phyloP scores from a whole-genome alignment of 2,888 invertebrate species.

The Pachliopta kotzebuea region DNA sequence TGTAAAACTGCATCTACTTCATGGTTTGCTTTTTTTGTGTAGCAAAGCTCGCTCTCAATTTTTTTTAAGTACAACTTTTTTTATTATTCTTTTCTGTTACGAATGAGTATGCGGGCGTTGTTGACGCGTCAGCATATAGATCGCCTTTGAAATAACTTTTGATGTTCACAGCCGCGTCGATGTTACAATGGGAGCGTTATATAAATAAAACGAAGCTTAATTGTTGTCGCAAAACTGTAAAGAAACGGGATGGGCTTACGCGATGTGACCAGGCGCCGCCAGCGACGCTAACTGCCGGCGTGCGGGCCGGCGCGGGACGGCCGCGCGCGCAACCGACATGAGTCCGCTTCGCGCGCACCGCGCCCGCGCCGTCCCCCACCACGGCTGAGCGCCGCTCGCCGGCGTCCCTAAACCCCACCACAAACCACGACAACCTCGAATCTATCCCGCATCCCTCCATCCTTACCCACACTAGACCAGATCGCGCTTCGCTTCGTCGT shows the following conservation, averaged over 20 bases:
- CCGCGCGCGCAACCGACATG: conserved; percentile 55
- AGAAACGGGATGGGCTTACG: conserved; percentile 86
- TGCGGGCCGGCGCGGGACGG: conserved; percentile 66
- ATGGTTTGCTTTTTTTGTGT: conserved; percentile 11
- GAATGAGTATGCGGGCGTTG: conserved; percentile 14
- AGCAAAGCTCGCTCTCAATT: neutral
- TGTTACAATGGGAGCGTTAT: conserved; percentile 56
- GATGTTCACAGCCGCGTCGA: conserved; percentile 79
- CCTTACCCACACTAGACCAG: conserved; percentile 28
- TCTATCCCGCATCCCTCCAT: conserved; percentile 29
- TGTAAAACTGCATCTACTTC: neutral
- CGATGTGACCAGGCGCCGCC: conserved; percentile 86
- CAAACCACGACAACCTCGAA: conserved; percentile 32
- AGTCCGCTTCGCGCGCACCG: conserved; percentile 48
- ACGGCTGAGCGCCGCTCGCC: conserved; percentile 66
- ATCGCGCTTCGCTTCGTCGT: conserved; percentile 64
- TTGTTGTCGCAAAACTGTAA: conserved; percentile 79
- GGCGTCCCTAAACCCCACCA: conserved; percentile 51
- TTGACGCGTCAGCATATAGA: conserved; percentile 28
- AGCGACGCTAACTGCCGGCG: conserved; percentile 60
- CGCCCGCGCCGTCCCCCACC: conserved; percentile 72
- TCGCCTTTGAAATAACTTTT: conserved; percentile 54
- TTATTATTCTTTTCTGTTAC: conserved; percentile 17
- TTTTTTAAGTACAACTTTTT: neutral
- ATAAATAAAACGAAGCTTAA: conserved; percentile 75